phyloP scores from a whole-genome alignment of 2,113 vertebrate species.

The Rhabdomys dilectus region DNA sequence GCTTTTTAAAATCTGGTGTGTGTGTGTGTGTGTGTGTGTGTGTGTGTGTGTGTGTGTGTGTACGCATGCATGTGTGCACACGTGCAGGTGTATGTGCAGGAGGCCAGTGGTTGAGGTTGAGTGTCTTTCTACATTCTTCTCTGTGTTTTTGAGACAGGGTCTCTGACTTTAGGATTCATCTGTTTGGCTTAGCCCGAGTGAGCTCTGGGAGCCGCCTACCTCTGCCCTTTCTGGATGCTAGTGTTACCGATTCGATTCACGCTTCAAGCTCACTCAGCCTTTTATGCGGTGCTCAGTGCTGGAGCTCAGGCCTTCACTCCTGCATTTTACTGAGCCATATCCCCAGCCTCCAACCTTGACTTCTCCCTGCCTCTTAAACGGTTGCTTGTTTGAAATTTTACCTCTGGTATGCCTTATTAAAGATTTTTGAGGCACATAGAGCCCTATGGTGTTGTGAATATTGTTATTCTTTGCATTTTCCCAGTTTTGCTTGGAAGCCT shows the following conservation, averaged over 20 bases:
- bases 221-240: neutral
- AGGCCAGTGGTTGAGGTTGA: neutral
- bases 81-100: neutral
- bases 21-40: neutral
- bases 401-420: constrained; percentile 23
- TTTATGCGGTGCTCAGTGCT: neutral
- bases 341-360: neutral
- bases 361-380: constrained; percentile 38
- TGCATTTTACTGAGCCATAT: neutral
- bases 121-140: neutral
- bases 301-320: neutral
- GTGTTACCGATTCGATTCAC: neutral
- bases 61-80: too few species aligned
- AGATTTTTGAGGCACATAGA: constrained; percentile 27
- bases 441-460: constrained; percentile 34
- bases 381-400: constrained; percentile 30
- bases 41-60: too few species aligned
- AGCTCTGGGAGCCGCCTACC: neutral
- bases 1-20: too few species aligned
- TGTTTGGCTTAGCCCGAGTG: neutral
- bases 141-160: neutral
- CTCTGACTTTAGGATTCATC: neutral
- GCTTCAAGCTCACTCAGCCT: neutral
- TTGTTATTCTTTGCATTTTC: neutral
- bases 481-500: neutral